phyloP scores from a whole-genome alignment of 1,140 invertebrate species.

The Diuraphis noxia region DNA sequence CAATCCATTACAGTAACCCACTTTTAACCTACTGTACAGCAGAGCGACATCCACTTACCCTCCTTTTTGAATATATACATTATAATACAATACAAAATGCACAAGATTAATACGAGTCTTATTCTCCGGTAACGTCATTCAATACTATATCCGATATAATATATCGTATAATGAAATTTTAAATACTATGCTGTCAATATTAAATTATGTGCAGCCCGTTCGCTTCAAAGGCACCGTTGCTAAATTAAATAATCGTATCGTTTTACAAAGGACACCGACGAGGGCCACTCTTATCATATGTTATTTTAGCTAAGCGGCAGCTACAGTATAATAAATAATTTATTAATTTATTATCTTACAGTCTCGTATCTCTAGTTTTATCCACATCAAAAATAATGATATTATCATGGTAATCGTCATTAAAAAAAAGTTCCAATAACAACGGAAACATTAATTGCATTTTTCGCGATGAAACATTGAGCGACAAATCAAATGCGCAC shows the following conservation, averaged over 20 bases:
- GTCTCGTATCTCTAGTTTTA: background rate
- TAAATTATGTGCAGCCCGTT: background rate
- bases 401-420: background rate
- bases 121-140: background rate
- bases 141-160: background rate
- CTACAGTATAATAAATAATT: background rate
- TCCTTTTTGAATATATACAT: too few species aligned
- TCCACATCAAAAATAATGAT: background rate
- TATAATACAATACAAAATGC: too few species aligned
- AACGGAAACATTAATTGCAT: slow-evolving; percentile 16
- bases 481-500: slow-evolving; percentile 23
- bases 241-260: slow-evolving; percentile 37
- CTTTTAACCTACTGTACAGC: too few species aligned
- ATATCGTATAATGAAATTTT: background rate
- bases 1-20: too few species aligned
- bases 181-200: slow-evolving; percentile 6
- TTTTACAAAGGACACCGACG: background rate
- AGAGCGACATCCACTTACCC: too few species aligned
- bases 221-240: background rate
- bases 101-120: background rate
- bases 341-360: background rate
- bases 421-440: slow-evolving; percentile 7
- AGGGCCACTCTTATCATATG: background rate
- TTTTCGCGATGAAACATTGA: slow-evolving; percentile 34
- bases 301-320: background rate